Evolutionary conservation across 2,797 vertebrate species (phyloP).

Genomic region (Pachyuromys duprasi): DNA sequence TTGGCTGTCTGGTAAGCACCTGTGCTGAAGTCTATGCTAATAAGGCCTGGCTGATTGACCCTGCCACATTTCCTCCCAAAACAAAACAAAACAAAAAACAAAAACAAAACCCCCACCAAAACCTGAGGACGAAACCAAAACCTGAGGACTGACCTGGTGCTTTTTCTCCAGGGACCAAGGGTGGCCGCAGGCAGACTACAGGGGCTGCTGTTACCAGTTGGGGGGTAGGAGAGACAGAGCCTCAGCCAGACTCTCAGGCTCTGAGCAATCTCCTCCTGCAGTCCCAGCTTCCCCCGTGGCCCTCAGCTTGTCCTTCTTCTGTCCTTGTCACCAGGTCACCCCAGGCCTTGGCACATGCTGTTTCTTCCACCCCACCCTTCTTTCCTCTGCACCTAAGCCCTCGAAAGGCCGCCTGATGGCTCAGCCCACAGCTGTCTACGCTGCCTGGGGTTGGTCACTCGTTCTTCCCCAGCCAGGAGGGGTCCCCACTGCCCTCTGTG

Average conservation of each 20-base stretch:
- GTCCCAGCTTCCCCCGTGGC: background rate
- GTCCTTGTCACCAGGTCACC: background rate
- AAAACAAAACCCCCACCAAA: no score
- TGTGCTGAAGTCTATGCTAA: background rate
- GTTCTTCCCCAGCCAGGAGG: background rate
- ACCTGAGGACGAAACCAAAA: no score
- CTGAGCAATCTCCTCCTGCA: background rate
- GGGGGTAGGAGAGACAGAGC: background rate
- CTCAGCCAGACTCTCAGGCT: background rate
- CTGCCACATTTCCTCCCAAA: background rate
- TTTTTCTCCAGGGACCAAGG: background rate
- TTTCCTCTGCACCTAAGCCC: background rate
- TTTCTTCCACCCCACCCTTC: background rate
- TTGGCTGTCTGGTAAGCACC: background rate
- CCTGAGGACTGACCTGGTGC: background rate
- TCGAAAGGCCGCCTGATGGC: background rate
- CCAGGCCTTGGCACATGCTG: background rate
- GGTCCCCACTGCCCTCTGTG: no score
- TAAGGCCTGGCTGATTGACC: background rate
- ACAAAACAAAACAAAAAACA: background rate
- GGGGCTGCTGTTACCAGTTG: background rate
- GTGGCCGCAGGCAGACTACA: rapidly evolving
- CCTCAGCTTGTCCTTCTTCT: rapidly evolving
- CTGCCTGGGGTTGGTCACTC: background rate
- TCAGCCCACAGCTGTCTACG: no score